A percentile compares a stretch with the other conserved stretches of the same genome.
These are phyloP conservation scores for Rynchops niger DNA, from an alignment of 2,113 vertebrate genomes.

Conservation along the genomic window DNA sequence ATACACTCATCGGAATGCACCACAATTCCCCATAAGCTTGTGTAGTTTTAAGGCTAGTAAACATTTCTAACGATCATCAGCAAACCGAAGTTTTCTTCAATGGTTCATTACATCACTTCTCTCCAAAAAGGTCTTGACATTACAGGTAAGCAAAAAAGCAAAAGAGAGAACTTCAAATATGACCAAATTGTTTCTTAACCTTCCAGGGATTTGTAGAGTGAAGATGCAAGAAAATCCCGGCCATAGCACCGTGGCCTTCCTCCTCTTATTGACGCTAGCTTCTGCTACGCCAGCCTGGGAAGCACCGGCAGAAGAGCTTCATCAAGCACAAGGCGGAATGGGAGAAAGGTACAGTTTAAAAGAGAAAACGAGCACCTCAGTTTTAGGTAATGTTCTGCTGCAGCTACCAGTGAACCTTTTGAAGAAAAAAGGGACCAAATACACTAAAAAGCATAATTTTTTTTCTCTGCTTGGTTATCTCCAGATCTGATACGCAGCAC, in stretches of 20 bases:
- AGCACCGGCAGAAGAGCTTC: neutral
- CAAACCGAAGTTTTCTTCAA: neutral
- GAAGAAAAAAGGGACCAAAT: neutral
- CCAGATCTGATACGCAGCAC: neutral
- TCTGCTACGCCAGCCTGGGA: neutral
- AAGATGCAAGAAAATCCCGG: neutral
- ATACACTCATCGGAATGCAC: neutral
- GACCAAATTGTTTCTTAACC: neutral
- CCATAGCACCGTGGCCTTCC: neutral
- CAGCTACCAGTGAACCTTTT: neutral
- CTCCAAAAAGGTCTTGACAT: neutral
- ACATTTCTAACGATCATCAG: neutral
- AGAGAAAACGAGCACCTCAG: neutral
- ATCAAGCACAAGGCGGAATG: neutral
- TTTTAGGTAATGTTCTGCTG: neutral
- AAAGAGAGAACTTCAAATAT: neutral
- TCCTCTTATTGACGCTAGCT: neutral
- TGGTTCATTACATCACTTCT: neutral
- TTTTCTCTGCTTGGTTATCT: neutral
- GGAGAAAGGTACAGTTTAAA: neutral
- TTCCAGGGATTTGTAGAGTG: neutral
- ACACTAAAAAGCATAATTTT: neutral
- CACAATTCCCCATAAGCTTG: neutral
- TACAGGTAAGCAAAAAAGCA: neutral
- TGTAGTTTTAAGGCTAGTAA: constrained; percentile 12